Percentiles rank a stretch among this genome's conserved stretches.
These are phyloP conservation scores for Oreochromis spilurus DNA, from an alignment of 2,113 vertebrate genomes.

Conservation along the genomic window DNA sequence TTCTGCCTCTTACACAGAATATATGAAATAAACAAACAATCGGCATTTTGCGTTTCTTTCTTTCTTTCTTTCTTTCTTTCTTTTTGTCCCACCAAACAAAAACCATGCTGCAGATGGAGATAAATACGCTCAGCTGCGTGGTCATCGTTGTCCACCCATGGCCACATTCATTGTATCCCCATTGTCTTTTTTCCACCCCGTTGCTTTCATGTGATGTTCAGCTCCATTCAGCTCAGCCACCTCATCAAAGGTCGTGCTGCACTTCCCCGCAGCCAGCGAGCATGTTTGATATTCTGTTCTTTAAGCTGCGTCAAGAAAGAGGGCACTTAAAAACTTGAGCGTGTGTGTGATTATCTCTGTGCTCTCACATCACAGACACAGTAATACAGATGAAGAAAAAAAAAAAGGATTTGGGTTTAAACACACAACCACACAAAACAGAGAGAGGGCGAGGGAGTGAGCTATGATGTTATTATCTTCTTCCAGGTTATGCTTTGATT, in stretches of 20 bases:
- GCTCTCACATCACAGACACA: not conserved
- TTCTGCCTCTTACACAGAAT: not conserved
- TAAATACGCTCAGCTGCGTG: not conserved
- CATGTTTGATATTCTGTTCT: slow-evolving; percentile 51
- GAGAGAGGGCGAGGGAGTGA: not conserved
- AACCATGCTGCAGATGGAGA: not conserved
- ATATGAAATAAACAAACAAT: not conserved
- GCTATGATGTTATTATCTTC: not conserved
- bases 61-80: not conserved
- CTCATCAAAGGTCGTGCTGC: slow-evolving; percentile 53
- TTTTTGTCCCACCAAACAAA: not conserved
- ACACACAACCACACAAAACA: not conserved
- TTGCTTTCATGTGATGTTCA: slow-evolving; percentile 31
- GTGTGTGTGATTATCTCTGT: slow-evolving; percentile 17
- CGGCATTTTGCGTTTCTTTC: not conserved
- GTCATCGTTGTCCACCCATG: not conserved
- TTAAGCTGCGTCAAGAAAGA: slow-evolving; percentile 32
- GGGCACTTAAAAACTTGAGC: slow-evolving; percentile 38
- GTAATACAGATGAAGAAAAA: not conserved
- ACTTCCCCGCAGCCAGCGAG: slow-evolving; percentile 9
- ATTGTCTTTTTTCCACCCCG: not conserved
- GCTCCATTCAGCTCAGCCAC: not conserved
- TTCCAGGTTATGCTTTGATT: not conserved
- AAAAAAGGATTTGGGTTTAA: not conserved
- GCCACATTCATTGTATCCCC: not conserved